Evolutionary conservation across 2,113 vertebrate genomes (phyloP), one percentile per base, ranked within the genome.

Genomic region (Oxyruncus cristatus): DNA sequence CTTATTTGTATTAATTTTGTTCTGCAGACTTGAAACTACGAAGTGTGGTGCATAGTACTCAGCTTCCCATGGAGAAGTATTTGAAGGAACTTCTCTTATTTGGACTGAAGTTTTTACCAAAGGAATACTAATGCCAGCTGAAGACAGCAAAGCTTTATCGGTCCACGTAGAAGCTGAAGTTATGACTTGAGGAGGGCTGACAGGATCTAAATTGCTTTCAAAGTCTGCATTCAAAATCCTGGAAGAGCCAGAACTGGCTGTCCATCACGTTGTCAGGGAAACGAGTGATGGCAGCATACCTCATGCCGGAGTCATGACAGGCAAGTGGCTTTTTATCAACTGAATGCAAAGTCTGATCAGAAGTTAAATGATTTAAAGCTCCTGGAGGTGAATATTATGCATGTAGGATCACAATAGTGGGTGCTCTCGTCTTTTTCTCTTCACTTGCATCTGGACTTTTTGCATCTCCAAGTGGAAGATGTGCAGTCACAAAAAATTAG

Each of bases 51-150:
- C 35, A 41, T 20, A n/a, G 32, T 77, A 66, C 21, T 70, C 63
- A 2, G 81, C 75, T 96, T 85, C 95, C 72, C 82, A 7, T 12
- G 39, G 47, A 93, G 79, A 89, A 92, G 33, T 66, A 89, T 52
- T 92, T 78, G 85, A 44, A 93, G 62, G 47, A 96, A 74, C 70
- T 93, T 93, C 85, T 95, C 39, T 61, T 63, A 35, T 92, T 76
- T 52, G 44, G 27, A 6, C 12, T 47, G 74, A 73, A 59, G 59
- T 37, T 78, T 80, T 94, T 82, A 80, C 85, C 0, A 1, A 92
- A 90, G 94, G 85, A 93, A 89, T 53, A 66, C 42, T 83, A 81
- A 63, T 37, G 41, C 32, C 82, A n/a, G 80, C 15, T 72, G 92
- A 93, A 61, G 92, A 94, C 20, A 89, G 44, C 53, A 92, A 42